These are phyloP conservation scores for Subanguina moxae DNA, from an alignment of 1,140 invertebrate genomes.

Conservation along the genomic window DNA sequence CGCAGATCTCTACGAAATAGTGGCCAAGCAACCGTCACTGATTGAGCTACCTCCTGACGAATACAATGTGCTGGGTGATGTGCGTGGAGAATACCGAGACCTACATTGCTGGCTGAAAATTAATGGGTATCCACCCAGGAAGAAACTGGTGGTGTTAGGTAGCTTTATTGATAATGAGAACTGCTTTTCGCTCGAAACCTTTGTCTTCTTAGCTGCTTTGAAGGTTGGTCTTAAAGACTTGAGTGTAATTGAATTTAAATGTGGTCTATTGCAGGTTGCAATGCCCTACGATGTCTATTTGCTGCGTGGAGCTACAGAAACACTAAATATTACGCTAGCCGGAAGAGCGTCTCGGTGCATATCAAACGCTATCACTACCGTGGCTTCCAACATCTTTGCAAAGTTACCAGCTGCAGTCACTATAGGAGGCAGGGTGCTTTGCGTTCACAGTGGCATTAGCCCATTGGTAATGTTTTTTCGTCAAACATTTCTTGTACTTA, in stretches of 20 bases:
- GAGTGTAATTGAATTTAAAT: background rate
- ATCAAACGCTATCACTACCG: background rate
- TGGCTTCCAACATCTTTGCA: background rate
- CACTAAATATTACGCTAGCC: background rate
- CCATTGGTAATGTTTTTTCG: background rate
- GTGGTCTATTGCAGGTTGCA: background rate
- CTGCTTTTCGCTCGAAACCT: background rate
- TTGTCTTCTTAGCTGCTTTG: background rate
- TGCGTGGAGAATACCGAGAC: background rate
- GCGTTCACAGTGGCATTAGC: background rate
- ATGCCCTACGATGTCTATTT: background rate
- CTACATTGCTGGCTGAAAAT: background rate
- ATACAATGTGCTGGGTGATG: background rate
- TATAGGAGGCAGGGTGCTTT: background rate
- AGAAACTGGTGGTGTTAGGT: background rate
- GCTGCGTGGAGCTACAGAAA: background rate
- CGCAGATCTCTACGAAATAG: conserved; percentile 2
- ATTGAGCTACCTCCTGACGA: background rate
- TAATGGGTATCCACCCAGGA: background rate
- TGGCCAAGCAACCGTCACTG: background rate
- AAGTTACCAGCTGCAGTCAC: background rate
- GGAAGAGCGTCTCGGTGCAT: background rate
- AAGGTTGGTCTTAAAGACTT: background rate
- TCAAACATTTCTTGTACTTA: no score
- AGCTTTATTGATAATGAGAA: background rate